Conservation (phyloP, 2,888 invertebrate species). For the Beris chalybata region DNA sequence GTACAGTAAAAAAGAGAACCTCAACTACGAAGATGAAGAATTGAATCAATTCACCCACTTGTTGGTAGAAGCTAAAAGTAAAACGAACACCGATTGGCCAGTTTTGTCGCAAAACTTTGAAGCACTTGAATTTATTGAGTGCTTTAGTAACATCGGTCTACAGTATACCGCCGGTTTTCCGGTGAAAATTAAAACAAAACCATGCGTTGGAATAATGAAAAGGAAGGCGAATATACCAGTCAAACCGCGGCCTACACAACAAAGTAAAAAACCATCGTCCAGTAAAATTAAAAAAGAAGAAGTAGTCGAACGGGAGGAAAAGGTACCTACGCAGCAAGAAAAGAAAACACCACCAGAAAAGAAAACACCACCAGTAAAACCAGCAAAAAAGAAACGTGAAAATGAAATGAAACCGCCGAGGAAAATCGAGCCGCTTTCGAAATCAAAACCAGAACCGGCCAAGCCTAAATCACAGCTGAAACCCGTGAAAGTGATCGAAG, state of each 20-base stretch:
- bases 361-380: background rate
- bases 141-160: conserved; percentile 79
- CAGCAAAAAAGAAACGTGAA: background rate
- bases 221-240: conserved; percentile 54
- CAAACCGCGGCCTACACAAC: background rate
- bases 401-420: background rate
- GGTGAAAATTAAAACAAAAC: conserved; percentile 78
- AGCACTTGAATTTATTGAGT: conserved; percentile 75
- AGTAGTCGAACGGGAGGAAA: too few species aligned
- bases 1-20: conserved; percentile 80
- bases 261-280: conserved; percentile 10
- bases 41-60: conserved; percentile 76
- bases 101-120: conserved; percentile 72
- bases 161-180: conserved; percentile 79
- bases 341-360: background rate
- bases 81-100: conserved; percentile 73
- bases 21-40: conserved; percentile 65
- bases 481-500: conserved; percentile 3
- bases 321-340: too few species aligned
- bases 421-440: background rate
- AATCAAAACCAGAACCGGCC: background rate
- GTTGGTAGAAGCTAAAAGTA: conserved; percentile 79
- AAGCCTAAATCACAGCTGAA: conserved; percentile 12
- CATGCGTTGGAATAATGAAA: conserved; percentile 77
- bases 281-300: conserved; percentile 4